Conservation (phyloP, 2,797 vertebrate species). For the Macrochelys suwanniensis region DNA sequence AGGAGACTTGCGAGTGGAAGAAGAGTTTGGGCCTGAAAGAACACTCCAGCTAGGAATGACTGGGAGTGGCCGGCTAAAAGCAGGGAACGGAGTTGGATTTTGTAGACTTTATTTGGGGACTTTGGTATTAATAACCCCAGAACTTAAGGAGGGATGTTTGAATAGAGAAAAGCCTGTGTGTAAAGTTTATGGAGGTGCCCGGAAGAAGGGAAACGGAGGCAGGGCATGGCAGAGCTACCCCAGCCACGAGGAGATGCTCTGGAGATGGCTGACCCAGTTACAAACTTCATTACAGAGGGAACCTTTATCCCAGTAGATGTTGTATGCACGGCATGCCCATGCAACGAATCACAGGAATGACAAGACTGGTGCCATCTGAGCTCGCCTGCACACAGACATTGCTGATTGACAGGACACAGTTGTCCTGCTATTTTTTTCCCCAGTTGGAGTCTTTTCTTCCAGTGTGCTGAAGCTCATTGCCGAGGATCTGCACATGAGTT, state of each 20-base stretch:
- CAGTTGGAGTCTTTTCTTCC: fast-evolving
- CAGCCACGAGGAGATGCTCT: neutral
- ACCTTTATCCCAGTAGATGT: neutral
- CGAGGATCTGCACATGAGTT: neutral
- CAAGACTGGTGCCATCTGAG: fast-evolving
- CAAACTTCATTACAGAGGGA: neutral
- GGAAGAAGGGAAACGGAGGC: neutral
- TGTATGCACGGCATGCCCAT: fast-evolving
- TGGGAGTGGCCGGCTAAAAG: neutral
- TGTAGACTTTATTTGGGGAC: neutral
- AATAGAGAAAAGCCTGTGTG: neutral
- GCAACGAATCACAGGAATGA: neutral
- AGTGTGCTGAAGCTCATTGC: neutral
- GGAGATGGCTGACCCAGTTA: neutral
- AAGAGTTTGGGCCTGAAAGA: neutral
- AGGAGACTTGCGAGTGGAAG: neutral
- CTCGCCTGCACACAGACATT: fast-evolving
- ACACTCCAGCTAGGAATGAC: neutral
- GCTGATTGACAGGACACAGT: neutral
- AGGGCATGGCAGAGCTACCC: neutral
- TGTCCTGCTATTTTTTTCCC: neutral
- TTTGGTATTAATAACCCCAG: neutral
- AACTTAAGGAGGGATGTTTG: neutral
- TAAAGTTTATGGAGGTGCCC: neutral
- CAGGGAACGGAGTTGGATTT: neutral